Evolutionary conservation across 2,113 vertebrate species (phyloP).

Genomic region (Geococcyx californianus): DNA sequence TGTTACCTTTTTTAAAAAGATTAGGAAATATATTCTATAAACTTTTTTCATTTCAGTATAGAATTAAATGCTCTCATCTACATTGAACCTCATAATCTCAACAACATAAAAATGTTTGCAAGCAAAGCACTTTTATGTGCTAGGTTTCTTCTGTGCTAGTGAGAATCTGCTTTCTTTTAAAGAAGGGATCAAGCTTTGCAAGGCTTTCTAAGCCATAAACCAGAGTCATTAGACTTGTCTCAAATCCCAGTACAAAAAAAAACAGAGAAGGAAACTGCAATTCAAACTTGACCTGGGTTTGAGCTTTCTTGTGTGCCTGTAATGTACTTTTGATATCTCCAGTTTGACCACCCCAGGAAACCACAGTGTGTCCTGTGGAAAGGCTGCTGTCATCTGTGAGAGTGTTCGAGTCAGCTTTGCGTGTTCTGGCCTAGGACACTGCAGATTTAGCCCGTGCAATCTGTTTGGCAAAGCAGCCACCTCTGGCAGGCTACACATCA

Average conservation of each 20-base stretch:
- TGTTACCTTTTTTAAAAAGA: background rate
- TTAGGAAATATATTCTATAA: background rate
- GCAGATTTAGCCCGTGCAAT: background rate
- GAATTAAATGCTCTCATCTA: background rate
- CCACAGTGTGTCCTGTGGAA: background rate
- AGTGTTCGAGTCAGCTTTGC: rapidly evolving
- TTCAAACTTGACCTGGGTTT: background rate
- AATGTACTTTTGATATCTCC: background rate
- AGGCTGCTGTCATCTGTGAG: background rate
- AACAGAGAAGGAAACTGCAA: background rate
- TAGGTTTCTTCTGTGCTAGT: background rate
- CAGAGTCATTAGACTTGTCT: background rate
- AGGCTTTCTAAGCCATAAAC: background rate
- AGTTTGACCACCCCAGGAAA: background rate
- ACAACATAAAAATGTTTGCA: background rate
- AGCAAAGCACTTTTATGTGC: background rate
- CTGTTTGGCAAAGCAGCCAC: background rate
- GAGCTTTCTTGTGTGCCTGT: background rate
- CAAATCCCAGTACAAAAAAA: background rate
- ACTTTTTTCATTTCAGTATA: background rate
- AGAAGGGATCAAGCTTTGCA: background rate
- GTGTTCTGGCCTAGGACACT: rapidly evolving
- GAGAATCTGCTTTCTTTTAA: constrained; percentile 31
- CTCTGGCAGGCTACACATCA: background rate
- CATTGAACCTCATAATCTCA: background rate